Evolutionary conservation across 2,113 vertebrate species (phyloP).

Genomic region (Calonectris borealis): DNA sequence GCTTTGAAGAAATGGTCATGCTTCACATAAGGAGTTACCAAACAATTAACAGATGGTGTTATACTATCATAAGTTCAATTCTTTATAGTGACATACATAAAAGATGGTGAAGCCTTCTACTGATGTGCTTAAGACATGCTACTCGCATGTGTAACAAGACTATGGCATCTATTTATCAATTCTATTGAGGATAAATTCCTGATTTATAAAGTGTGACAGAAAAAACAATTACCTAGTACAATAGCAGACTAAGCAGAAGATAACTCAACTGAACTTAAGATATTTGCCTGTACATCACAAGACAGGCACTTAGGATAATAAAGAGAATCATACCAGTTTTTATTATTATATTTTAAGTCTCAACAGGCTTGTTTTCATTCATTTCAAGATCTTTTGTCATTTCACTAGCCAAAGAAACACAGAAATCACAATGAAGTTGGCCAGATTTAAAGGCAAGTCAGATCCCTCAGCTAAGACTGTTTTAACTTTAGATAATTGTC

Average conservation of each 20-base stretch:
- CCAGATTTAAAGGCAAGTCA: not conserved
- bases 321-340: not conserved
- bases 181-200: not conserved
- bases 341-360: not conserved
- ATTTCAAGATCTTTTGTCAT: not conserved
- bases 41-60: not conserved
- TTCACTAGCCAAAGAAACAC: not conserved
- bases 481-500: not conserved
- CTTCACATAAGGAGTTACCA: not conserved
- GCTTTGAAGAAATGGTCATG: not conserved
- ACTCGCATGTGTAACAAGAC: not conserved
- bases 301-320: not conserved
- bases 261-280: not conserved
- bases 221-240: not conserved
- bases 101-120: not conserved
- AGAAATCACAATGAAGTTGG: not conserved
- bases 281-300: not conserved
- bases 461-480: not conserved
- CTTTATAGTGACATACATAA: not conserved
- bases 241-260: not conserved
- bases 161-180: not conserved
- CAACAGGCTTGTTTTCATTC: not conserved
- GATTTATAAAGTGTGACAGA: not conserved
- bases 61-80: not conserved
- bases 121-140: not conserved